These are phyloP conservation scores for Malurus leucopterus DNA, from an alignment of 2,797 vertebrate species.

Conservation along the genomic window DNA sequence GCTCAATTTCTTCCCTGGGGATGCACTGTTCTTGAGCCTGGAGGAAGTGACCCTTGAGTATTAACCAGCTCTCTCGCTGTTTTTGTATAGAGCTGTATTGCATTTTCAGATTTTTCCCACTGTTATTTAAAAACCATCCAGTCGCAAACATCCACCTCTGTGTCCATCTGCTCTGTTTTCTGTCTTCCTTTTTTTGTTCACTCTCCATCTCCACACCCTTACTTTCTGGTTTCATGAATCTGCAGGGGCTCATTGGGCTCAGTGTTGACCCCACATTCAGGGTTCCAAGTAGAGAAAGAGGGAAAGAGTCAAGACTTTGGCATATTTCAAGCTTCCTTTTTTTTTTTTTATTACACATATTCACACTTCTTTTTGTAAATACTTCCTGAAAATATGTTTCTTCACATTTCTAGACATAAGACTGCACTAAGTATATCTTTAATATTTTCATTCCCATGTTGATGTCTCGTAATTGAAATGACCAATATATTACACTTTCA, in stretches of 20 bases:
- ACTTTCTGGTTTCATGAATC: background rate
- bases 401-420: background rate
- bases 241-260: background rate
- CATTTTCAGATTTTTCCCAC: background rate
- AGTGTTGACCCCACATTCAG: background rate
- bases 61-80: background rate
- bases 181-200: background rate
- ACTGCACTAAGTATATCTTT: background rate
- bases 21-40: background rate
- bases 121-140: background rate
- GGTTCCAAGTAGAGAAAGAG: background rate
- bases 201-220: background rate
- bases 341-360: background rate
- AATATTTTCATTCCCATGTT: background rate
- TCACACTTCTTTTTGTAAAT: background rate
- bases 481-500: background rate
- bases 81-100: background rate
- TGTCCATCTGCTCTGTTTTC: background rate
- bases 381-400: background rate
- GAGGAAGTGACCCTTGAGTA: background rate
- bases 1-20: background rate
- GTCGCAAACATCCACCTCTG: background rate
- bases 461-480: background rate
- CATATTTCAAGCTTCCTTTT: background rate
- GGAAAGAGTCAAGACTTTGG: background rate